These are phyloP conservation scores for Diarsia dahlii DNA, from an alignment of 2,888 invertebrate species.

Conservation along the genomic window DNA sequence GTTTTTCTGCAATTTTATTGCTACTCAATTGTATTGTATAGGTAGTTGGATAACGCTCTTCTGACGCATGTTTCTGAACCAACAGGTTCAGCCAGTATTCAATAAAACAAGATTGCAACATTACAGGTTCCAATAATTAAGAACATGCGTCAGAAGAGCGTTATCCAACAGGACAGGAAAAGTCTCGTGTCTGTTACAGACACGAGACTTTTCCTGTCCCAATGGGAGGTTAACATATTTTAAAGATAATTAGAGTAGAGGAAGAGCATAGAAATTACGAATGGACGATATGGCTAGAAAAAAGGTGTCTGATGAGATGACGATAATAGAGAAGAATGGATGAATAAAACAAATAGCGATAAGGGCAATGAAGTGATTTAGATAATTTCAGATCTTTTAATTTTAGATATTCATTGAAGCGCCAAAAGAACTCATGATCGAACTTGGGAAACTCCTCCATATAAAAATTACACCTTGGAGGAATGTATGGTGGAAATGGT, in stretches of 20 bases:
- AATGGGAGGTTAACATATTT: no score
- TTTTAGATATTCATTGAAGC: not conserved
- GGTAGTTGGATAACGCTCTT: not conserved
- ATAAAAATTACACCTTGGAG: conserved; percentile 13
- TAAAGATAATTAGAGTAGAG: not conserved
- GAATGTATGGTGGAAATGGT: conserved; percentile 22
- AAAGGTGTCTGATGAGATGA: not conserved
- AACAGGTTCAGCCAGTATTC: no score
- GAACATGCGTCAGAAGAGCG: no score
- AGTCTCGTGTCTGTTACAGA: no score
- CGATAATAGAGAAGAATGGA: not conserved
- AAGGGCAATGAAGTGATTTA: not conserved
- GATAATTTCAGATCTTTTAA: not conserved
- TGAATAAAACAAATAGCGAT: not conserved
- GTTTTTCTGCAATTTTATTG: conserved; percentile 39
- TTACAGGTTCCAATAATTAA: no score
- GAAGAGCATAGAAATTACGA: not conserved
- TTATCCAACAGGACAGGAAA: no score
- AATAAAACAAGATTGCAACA: no score
- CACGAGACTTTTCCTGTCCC: no score
- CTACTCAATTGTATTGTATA: conserved; percentile 31
- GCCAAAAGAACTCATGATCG: conserved; percentile 10
- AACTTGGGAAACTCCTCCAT: conserved; percentile 3
- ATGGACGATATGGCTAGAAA: not conserved
- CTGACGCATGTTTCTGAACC: not conserved